Evolutionary conservation across 2,113 vertebrate genomes (phyloP).

Genomic region (Neolamprologus cancellatus): DNA sequence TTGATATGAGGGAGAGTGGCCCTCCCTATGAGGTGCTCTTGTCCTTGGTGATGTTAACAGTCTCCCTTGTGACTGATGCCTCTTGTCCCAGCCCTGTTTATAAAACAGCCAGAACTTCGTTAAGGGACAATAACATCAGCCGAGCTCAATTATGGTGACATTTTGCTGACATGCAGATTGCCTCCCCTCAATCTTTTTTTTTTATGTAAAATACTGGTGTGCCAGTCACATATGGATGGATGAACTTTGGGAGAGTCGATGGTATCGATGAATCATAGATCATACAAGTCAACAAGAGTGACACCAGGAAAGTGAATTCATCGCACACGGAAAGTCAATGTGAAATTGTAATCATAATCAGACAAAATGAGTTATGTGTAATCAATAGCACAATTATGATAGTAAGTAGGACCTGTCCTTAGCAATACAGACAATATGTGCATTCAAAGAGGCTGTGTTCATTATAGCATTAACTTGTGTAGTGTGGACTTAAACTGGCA

Average conservation of each 20-base stretch:
- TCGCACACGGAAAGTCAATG: slow-evolving; percentile 77
- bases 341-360: slow-evolving; percentile 88
- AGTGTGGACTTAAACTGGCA: not conserved
- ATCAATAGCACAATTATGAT: slow-evolving; percentile 89
- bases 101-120: slow-evolving; percentile 68
- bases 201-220: slow-evolving; percentile 79
- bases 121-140: slow-evolving; percentile 67
- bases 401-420: slow-evolving; percentile 66
- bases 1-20: slow-evolving; percentile 2
- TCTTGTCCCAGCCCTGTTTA: slow-evolving; percentile 63
- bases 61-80: slow-evolving; percentile 65
- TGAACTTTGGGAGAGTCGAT: slow-evolving; percentile 85
- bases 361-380: slow-evolving; percentile 89
- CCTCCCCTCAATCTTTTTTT: slow-evolving; percentile 69
- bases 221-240: slow-evolving; percentile 84
- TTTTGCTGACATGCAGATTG: slow-evolving; percentile 74
- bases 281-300: slow-evolving; percentile 82
- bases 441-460: slow-evolving; percentile 47
- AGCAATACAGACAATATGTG: slow-evolving; percentile 18
- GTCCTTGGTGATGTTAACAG: slow-evolving; percentile 67
- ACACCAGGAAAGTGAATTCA: slow-evolving; percentile 81
- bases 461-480: not conserved
- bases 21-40: slow-evolving; percentile 28
- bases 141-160: slow-evolving; percentile 70
- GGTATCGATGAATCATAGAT: slow-evolving; percentile 81